Conservation (phyloP, 2,888 invertebrate species). For the Tetrapedia diversipes region DNA sequence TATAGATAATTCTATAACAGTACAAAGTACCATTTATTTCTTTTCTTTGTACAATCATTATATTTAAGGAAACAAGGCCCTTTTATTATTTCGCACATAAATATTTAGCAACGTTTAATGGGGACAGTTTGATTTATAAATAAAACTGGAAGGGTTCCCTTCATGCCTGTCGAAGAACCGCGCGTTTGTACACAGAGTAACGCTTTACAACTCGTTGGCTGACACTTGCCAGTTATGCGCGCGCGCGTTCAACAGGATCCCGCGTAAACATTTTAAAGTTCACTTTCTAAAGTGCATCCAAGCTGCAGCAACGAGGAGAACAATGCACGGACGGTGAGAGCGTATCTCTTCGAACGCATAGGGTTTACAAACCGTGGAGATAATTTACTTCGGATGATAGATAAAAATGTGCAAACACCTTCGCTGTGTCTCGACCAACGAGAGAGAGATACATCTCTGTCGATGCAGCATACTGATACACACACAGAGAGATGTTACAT, state of each 20-base stretch:
- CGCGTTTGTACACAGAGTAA: background rate
- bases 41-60: too few relatives aligned
- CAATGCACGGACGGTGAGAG: slow-evolving; percentile 26
- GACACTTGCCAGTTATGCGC: background rate
- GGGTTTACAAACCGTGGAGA: background rate
- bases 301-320: slow-evolving; percentile 13
- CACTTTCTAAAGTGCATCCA: slow-evolving; percentile 41
- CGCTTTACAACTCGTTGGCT: background rate
- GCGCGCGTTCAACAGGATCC: background rate
- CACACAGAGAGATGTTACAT: background rate
- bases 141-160: too few relatives aligned
- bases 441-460: background rate
- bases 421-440: too few relatives aligned
- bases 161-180: too few relatives aligned
- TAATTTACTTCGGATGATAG: slow-evolving; percentile 5
- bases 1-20: too few relatives aligned
- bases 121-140: too few relatives aligned
- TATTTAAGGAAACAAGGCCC: too few relatives aligned
- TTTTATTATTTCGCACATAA: too few relatives aligned
- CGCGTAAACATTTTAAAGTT: slow-evolving; percentile 33
- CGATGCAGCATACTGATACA: background rate
- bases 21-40: too few relatives aligned
- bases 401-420: slow-evolving; percentile 11
- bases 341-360: slow-evolving; percentile 12
- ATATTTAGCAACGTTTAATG: too few relatives aligned